These are phyloP conservation scores for Idaea dimidiata DNA, from an alignment of 2,888 invertebrate species.

Conservation along the genomic window DNA sequence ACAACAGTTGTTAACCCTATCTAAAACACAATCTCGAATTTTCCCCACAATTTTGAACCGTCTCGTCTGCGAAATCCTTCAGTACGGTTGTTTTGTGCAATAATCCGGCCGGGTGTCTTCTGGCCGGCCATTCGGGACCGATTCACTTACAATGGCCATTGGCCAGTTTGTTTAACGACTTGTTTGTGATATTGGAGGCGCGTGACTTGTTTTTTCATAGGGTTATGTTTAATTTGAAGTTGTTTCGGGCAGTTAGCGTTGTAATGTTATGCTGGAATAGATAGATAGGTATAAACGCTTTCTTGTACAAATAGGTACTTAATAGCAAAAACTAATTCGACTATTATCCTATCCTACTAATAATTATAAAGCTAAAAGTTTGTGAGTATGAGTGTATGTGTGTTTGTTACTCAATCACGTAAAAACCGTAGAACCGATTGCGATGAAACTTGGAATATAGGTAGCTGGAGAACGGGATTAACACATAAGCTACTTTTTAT, in stretches of 20 bases:
- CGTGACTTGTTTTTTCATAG: constrained; percentile 66
- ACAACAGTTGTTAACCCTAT: not conserved
- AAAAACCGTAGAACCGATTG: too few relatives aligned
- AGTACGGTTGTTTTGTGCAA: constrained; percentile 71
- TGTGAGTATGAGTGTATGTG: too few relatives aligned
- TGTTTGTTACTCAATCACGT: too few relatives aligned
- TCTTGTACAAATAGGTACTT: too few relatives aligned
- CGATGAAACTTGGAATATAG: too few relatives aligned
- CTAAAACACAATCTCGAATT: not conserved
- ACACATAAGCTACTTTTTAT: too few relatives aligned
- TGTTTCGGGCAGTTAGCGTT: not conserved
- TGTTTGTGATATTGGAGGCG: constrained; percentile 48
- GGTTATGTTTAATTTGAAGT: constrained; percentile 33
- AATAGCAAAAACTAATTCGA: too few relatives aligned
- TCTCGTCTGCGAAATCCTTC: constrained; percentile 48
- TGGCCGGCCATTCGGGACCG: constrained; percentile 46
- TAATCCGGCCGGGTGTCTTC: constrained; percentile 45
- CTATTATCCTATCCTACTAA: too few relatives aligned
- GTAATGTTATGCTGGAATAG: too few relatives aligned
- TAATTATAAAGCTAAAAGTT: too few relatives aligned
- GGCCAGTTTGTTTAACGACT: constrained; percentile 73
- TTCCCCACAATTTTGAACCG: constrained; percentile 19
- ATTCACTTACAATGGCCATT: constrained; percentile 42
- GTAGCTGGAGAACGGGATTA: too few relatives aligned
- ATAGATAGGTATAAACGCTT: too few relatives aligned